A percentile compares a stretch with the other conserved stretches of the same genome.
These are phyloP conservation scores for Macroteleia sp. DNA, from an alignment of 2,888 invertebrate genomes.

Conservation along the genomic window DNA sequence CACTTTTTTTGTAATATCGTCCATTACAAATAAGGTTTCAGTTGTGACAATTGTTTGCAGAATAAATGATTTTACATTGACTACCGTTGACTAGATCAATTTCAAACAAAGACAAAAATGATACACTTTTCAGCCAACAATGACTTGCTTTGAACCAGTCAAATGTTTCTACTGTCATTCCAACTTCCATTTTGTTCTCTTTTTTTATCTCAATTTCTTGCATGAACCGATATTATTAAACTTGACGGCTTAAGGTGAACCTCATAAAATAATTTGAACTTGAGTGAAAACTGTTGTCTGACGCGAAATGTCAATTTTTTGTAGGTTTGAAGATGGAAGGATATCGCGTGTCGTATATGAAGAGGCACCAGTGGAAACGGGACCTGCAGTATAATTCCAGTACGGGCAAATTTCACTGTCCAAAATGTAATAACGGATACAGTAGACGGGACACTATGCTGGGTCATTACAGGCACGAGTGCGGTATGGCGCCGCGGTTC, in stretches of 20 bases:
- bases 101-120: background rate
- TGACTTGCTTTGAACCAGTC: background rate
- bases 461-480: conserved; percentile 82
- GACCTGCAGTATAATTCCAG: conserved; percentile 72
- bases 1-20: conserved; percentile 19
- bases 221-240: conserved; percentile 42
- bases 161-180: conserved; percentile 11
- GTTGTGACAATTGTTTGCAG: conserved; percentile 11
- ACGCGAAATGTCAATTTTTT: conserved; percentile 71
- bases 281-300: conserved; percentile 52
- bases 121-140: conserved; percentile 12
- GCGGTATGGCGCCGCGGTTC: conserved; percentile 79
- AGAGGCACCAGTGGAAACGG: conserved; percentile 70
- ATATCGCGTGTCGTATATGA: conserved; percentile 49
- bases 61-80: conserved; percentile 32
- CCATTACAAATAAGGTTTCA: background rate
- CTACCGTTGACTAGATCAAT: conserved; percentile 18
- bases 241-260: conserved; percentile 34
- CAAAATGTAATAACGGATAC: conserved; percentile 82
- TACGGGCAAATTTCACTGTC: conserved; percentile 81
- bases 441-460: conserved; percentile 81
- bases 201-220: conserved; percentile 21
- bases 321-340: conserved; percentile 71
- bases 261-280: background rate
- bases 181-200: conserved; percentile 4